A percentile compares a stretch with the other conserved stretches of the same genome.
phyloP scores from a whole-genome alignment of 2,797 vertebrate genomes.

The Acridotheres tristis region DNA sequence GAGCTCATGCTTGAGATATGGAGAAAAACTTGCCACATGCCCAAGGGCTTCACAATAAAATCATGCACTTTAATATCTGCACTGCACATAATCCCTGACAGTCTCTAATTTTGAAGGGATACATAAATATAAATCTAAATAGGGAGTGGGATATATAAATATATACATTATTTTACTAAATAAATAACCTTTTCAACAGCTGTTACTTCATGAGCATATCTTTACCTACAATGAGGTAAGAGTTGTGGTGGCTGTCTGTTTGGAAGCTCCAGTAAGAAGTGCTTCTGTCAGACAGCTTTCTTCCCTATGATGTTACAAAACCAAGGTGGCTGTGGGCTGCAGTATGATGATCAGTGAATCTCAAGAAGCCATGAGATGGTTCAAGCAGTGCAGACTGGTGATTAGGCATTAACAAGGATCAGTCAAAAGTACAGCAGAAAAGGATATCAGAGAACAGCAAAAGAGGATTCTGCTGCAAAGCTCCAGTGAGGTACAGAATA shows the following conservation, averaged over 20 bases:
- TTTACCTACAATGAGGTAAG: neutral
- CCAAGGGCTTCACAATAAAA: neutral
- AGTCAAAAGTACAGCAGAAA: neutral
- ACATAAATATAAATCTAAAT: neutral
- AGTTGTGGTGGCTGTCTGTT: neutral
- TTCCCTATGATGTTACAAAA: neutral
- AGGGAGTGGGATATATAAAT: neutral
- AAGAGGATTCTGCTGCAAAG: neutral
- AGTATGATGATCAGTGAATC: neutral
- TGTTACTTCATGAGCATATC: neutral
- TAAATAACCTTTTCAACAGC: neutral
- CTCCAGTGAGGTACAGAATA: neutral
- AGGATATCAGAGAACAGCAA: neutral
- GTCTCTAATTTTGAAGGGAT: neutral
- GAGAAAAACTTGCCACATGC: neutral
- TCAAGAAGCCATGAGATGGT: neutral
- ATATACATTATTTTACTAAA: neutral
- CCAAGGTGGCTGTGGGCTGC: neutral
- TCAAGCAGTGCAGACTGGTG: neutral
- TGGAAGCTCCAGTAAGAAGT: neutral
- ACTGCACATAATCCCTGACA: neutral
- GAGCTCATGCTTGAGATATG: neutral
- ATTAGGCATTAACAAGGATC: neutral
- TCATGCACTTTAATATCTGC: neutral
- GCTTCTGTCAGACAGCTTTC: neutral